Percentiles rank a stretch among this genome's conserved stretches.
These are phyloP conservation scores for Leuctra nigra DNA, from an alignment of 2,888 invertebrate genomes.

Conservation along the genomic window DNA sequence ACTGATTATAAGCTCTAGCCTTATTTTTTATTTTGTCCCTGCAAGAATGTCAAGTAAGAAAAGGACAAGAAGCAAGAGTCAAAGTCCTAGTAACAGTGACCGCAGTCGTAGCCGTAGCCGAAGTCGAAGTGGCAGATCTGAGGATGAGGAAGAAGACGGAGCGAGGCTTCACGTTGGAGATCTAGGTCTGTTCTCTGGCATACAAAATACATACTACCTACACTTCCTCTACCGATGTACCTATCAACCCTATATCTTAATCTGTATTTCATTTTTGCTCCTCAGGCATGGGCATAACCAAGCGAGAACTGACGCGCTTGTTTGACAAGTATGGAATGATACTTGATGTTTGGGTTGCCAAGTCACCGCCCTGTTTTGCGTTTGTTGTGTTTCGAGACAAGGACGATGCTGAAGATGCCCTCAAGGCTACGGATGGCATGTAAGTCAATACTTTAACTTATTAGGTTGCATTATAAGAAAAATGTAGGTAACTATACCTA, in stretches of 20 bases:
- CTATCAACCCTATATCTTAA: neutral
- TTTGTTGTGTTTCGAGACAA: slow-evolving; percentile 50
- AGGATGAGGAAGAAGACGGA: slow-evolving; percentile 37
- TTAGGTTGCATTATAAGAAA: slow-evolving; percentile 1
- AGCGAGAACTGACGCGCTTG: slow-evolving; percentile 46
- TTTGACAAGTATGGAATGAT: slow-evolving; percentile 49
- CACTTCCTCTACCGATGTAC: neutral
- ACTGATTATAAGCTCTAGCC: no score
- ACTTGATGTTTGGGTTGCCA: slow-evolving; percentile 52
- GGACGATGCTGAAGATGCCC: slow-evolving; percentile 45
- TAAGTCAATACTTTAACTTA: slow-evolving; percentile 36
- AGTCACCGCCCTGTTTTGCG: slow-evolving; percentile 54
- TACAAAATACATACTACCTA: neutral
- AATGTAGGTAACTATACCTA: no score
- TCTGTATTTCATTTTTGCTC: neutral
- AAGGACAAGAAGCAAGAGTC: slow-evolving; percentile 37
- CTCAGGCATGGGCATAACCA: slow-evolving; percentile 43
- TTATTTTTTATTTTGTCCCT: no score
- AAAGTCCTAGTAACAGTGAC: slow-evolving; percentile 37
- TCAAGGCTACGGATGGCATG: slow-evolving; percentile 44
- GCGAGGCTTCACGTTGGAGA: slow-evolving; percentile 48
- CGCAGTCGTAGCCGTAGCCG: slow-evolving; percentile 25
- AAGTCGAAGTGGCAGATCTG: slow-evolving; percentile 25
- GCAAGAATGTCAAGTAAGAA: slow-evolving; percentile 26
- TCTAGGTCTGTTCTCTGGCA: slow-evolving; percentile 34